These are phyloP conservation scores for Caenorhabditis remanei DNA, from an alignment of 1,140 invertebrate species.

Conservation along the genomic window DNA sequence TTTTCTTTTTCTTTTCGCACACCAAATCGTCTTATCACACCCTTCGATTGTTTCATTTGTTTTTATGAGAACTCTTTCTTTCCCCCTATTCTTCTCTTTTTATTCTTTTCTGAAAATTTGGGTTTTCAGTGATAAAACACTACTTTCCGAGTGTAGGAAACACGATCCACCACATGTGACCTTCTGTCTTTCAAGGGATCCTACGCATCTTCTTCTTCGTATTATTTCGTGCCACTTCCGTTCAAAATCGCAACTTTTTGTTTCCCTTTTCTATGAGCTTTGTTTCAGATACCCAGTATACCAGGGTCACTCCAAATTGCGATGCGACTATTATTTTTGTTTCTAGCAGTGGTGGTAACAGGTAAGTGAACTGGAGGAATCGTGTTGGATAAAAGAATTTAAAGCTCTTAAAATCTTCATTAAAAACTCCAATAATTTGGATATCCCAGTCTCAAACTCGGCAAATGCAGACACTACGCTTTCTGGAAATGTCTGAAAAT, in stretches of 20 bases:
- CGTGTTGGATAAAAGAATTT: not conserved
- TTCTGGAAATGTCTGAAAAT: too few relatives aligned
- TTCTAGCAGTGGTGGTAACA: not conserved
- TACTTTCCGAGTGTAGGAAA: conserved; percentile 1
- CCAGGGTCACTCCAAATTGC: not conserved
- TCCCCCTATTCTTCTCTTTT: not conserved
- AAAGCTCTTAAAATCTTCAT: too few relatives aligned
- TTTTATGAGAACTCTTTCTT: conserved; percentile 12
- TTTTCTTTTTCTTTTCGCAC: not conserved
- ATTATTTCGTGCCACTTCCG: conserved; percentile 2
- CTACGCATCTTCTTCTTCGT: not conserved
- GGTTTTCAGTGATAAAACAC: not conserved
- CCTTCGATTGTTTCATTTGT: not conserved
- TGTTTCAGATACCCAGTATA: not conserved
- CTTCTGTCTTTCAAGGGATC: not conserved
- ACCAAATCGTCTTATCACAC: not conserved
- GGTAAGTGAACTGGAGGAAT: not conserved
- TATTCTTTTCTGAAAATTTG: not conserved
- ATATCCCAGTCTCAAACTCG: too few relatives aligned
- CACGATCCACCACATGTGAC: not conserved
- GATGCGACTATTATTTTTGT: conserved; percentile 7
- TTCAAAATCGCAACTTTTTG: conserved; percentile 17
- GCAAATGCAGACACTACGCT: too few relatives aligned
- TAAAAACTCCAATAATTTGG: not conserved
- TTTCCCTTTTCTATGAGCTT: not conserved